Percentiles rank a stretch among this genome's conserved stretches.
Evolutionary conservation across 1,140 invertebrate species (phyloP).

Genomic region (Globodera rostochiensis): DNA sequence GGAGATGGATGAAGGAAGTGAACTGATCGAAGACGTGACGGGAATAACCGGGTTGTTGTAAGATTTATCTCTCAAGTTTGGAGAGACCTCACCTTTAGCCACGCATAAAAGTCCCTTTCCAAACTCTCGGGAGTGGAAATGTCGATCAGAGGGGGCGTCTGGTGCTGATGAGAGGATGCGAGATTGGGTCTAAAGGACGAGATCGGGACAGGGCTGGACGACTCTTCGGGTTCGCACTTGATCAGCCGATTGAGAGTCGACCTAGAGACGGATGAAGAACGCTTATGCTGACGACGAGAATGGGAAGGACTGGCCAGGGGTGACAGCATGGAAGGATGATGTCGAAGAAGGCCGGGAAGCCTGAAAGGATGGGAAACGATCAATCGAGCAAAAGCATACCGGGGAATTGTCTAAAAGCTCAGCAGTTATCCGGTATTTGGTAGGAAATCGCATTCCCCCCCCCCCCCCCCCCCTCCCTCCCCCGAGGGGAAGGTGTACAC

Average conservation of each 20-base stretch:
- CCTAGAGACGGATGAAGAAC: not conserved
- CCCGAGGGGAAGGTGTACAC: not conserved
- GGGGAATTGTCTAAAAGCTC: not conserved
- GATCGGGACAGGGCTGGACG: not conserved
- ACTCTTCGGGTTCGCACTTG: not conserved
- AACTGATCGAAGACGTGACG: too few species aligned
- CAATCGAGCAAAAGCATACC: not conserved
- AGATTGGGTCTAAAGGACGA: not conserved
- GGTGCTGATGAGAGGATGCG: too few species aligned
- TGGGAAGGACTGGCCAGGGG: not conserved
- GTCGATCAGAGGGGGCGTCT: constrained; percentile 46
- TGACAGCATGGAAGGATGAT: not conserved
- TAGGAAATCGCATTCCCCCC: not conserved
- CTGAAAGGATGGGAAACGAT: not conserved
- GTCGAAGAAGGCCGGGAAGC: not conserved
- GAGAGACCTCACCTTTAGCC: constrained; percentile 54
- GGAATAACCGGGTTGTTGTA: too few species aligned
- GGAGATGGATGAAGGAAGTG: not conserved
- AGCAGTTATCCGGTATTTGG: not conserved
- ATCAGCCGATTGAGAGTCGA: not conserved
- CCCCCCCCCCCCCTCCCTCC: too few species aligned
- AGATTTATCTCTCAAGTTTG: not conserved
- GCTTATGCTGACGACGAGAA: not conserved
- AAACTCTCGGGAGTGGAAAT: constrained; percentile 59
- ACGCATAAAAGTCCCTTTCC: constrained; percentile 62